A percentile compares a stretch with the other conserved stretches of the same genome.
phyloP scores from a whole-genome alignment of 2,888 invertebrate genomes.

The Eilema caniola region DNA sequence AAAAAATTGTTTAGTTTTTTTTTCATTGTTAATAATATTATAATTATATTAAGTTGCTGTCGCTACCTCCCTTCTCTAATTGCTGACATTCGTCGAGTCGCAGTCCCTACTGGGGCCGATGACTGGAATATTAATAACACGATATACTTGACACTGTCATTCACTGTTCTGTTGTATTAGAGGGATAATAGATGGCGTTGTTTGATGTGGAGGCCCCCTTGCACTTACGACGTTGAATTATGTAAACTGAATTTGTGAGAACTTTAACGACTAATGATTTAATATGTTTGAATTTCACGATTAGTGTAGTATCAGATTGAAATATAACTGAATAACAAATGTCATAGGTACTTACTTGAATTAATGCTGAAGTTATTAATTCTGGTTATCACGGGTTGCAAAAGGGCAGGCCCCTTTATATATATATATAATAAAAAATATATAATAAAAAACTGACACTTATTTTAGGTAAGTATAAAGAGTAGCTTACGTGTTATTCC shows the following conservation, averaged over 20 bases:
- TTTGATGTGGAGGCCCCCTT: not conserved
- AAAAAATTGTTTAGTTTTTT: too few relatives aligned
- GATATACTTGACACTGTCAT: conserved; percentile 52
- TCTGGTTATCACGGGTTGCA: too few relatives aligned
- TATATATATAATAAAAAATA: too few relatives aligned
- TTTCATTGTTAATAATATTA: not conserved
- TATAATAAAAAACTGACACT: too few relatives aligned
- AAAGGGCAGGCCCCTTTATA: too few relatives aligned
- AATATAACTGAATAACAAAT: not conserved
- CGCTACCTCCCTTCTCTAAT: conserved; percentile 56
- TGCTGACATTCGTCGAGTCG: conserved; percentile 61
- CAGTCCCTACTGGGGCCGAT: conserved; percentile 56
- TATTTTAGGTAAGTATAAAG: too few relatives aligned
- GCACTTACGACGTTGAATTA: not conserved
- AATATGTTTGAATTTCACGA: not conserved
- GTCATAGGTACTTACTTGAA: too few relatives aligned
- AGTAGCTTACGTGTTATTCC: too few relatives aligned
- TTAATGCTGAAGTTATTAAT: too few relatives aligned
- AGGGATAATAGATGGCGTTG: conserved; percentile 16
- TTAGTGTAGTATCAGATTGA: not conserved
- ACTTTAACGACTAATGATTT: not conserved
- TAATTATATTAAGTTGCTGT: conserved; percentile 34
- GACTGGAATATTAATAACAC: conserved; percentile 64
- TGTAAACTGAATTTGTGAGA: conserved; percentile 1
- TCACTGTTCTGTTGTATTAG: conserved; percentile 18